Percentiles rank a stretch among this genome's conserved stretches.
Conservation (phyloP, 2,797 vertebrate species). For the Melanogrammus aeglefinus region DNA sequence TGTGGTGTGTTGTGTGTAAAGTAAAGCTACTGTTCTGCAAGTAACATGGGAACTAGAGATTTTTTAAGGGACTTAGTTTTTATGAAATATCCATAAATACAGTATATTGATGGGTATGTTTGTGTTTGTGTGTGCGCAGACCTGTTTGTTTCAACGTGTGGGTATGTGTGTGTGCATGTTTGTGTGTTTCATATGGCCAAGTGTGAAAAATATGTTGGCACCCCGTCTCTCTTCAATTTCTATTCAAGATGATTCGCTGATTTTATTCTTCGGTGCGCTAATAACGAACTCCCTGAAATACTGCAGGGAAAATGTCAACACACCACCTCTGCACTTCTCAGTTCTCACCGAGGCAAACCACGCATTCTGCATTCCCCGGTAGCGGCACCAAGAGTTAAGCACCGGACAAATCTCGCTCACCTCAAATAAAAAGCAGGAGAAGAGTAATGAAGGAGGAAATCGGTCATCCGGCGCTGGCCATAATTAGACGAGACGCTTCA, state of each 20-base stretch:
- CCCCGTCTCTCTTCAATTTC: background rate
- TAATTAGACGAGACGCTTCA: background rate
- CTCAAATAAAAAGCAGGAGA: background rate
- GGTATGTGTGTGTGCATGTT: background rate
- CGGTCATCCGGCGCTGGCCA: background rate
- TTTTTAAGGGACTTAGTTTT: no score
- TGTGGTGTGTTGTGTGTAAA: no score
- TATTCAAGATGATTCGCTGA: background rate
- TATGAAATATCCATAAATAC: no score
- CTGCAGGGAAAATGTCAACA: background rate
- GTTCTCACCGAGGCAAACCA: background rate
- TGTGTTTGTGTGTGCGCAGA: background rate
- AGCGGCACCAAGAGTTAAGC: background rate
- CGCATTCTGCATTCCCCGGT: background rate
- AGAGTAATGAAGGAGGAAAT: background rate
- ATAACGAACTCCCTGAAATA: background rate
- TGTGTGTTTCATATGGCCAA: background rate
- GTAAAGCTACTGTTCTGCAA: background rate
- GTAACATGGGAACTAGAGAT: no score
- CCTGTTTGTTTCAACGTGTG: no score
- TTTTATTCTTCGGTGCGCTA: background rate
- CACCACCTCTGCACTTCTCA: background rate
- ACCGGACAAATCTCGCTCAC: background rate
- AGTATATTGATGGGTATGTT: background rate
- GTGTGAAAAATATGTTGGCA: background rate